These are phyloP conservation scores for Lepidostoma basale DNA, from an alignment of 1,140 invertebrate species.

Conservation along the genomic window DNA sequence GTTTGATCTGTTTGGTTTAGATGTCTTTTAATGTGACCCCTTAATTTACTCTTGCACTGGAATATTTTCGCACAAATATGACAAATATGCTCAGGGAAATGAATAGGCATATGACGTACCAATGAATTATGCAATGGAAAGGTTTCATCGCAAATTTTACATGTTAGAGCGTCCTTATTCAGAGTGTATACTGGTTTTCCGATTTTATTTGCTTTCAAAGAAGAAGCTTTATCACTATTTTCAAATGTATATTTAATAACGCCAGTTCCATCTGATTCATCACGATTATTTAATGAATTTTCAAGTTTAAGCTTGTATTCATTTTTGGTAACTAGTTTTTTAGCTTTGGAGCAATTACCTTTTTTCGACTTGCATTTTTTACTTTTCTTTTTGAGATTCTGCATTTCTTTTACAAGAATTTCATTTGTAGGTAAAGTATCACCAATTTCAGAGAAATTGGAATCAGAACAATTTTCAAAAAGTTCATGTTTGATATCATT, in stretches of 20 bases:
- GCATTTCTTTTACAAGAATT: too few relatives aligned
- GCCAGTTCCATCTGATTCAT: not conserved
- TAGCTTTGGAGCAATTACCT: not conserved
- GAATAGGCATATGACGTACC: conserved; percentile 47
- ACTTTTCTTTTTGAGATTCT: not conserved
- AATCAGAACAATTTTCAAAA: too few relatives aligned
- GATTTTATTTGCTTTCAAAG: not conserved
- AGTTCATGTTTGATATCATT: too few relatives aligned
- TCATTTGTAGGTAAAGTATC: too few relatives aligned
- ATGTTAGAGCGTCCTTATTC: conserved; percentile 34
- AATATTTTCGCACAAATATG: conserved; percentile 48
- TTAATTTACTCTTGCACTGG: conserved; percentile 34
- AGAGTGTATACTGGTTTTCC: conserved; percentile 21
- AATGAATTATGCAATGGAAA: conserved; percentile 26
- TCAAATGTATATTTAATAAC: not conserved
- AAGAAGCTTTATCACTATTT: not conserved
- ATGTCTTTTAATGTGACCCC: conserved; percentile 38
- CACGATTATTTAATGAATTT: not conserved
- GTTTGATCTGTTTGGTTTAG: conserved; percentile 4
- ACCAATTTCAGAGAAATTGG: too few relatives aligned
- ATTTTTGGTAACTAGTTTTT: conserved; percentile 15
- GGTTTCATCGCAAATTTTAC: conserved; percentile 42
- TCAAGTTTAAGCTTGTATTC: not conserved
- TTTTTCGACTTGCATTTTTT: not conserved
- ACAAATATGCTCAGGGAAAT: conserved; percentile 48